phyloP scores from a whole-genome alignment of 2,888 invertebrate genomes.

The Clusia tigrina region DNA sequence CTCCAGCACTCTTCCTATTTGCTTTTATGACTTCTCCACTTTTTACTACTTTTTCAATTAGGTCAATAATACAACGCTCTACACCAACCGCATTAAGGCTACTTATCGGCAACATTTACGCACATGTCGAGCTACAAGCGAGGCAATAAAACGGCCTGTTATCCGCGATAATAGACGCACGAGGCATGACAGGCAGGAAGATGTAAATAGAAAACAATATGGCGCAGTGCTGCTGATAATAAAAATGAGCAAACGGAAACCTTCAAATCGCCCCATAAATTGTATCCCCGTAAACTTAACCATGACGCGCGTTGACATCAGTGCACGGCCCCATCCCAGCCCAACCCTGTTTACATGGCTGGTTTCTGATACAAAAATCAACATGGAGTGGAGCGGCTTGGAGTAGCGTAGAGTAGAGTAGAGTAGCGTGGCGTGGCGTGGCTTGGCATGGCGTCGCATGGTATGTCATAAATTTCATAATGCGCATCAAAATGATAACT shows the following conservation, averaged over 20 bases:
- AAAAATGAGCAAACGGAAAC: neutral
- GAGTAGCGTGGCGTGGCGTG: no score
- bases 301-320: slow-evolving; percentile 22
- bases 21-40: neutral
- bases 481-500: slow-evolving; percentile 8
- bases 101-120: neutral
- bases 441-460: no score
- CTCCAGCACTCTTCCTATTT: no score
- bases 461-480: slow-evolving; percentile 1
- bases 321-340: no score
- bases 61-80: neutral
- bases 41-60: neutral
- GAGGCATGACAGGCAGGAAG: neutral
- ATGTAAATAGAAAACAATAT: neutral
- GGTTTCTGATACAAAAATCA: slow-evolving; percentile 9
- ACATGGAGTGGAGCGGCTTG: neutral
- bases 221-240: neutral
- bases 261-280: neutral
- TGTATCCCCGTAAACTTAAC: neutral
- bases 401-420: no score
- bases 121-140: neutral
- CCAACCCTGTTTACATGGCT: slow-evolving; percentile 29
- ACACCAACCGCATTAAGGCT: neutral
- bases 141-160: neutral
- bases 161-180: neutral